These are phyloP conservation scores for Tragelaphus buxtoni DNA, from an alignment of 2,113 vertebrate genomes.

Conservation along the genomic window DNA sequence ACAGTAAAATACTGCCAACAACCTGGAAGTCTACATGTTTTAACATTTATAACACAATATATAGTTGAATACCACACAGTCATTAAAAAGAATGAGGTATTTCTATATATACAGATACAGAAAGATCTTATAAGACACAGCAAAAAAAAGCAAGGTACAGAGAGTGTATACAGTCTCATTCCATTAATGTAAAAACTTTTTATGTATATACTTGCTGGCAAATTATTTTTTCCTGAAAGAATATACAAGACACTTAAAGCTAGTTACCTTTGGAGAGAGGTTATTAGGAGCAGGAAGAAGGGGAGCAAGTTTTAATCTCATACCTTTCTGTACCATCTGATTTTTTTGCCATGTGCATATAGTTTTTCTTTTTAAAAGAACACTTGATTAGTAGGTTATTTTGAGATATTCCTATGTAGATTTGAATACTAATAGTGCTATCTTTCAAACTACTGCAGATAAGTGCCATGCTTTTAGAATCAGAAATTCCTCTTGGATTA, in stretches of 20 bases:
- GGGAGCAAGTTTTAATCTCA: neutral
- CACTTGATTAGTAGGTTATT: neutral
- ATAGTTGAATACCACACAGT: slow-evolving; percentile 14
- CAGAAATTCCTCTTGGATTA: neutral
- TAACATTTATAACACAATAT: slow-evolving; percentile 18
- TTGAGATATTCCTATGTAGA: slow-evolving; percentile 5
- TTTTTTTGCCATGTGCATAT: neutral
- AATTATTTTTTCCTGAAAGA: neutral
- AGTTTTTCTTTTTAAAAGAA: neutral
- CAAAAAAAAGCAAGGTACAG: slow-evolving; percentile 2
- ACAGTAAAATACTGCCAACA: neutral
- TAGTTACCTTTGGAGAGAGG: neutral
- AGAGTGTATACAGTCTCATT: neutral
- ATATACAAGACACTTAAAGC: neutral
- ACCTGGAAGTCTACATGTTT: neutral
- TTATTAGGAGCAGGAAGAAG: neutral
- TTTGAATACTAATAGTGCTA: neutral
- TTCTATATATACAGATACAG: slow-evolving; percentile 13
- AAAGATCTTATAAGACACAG: slow-evolving; percentile 14
- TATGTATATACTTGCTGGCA: neutral
- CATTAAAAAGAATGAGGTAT: slow-evolving; percentile 25
- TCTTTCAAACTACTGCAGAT: slow-evolving; percentile 9
- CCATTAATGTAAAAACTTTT: neutral
- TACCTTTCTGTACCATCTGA: neutral
- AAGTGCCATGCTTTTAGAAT: slow-evolving; percentile 4